These are phyloP conservation scores for Lagenorhynchus albirostris DNA, from an alignment of 2,113 vertebrate genomes.

Conservation along the genomic window DNA sequence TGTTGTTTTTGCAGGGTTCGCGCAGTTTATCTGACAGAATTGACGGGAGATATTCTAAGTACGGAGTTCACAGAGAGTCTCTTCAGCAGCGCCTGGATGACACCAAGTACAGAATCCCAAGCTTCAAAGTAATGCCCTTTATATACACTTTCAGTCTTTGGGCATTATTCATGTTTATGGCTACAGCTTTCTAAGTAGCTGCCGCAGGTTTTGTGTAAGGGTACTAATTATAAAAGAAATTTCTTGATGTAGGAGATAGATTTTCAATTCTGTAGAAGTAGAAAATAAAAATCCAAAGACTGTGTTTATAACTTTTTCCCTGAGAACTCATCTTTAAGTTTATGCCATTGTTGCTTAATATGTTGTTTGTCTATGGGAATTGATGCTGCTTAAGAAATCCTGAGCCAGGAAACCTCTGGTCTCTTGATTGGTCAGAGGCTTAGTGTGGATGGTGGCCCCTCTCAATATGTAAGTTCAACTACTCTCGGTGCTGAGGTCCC, in stretches of 20 bases:
- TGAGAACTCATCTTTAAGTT: background rate
- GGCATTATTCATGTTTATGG: background rate
- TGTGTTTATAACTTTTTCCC: background rate
- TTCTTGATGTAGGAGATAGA: background rate
- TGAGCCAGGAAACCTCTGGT: background rate
- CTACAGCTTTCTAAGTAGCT: background rate
- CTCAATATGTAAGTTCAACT: background rate
- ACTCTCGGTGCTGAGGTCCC: background rate
- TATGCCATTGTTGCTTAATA: background rate
- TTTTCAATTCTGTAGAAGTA: background rate
- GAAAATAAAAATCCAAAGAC: background rate
- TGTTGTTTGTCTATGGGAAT: background rate
- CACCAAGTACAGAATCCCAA: conserved; percentile 84
- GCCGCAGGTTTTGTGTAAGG: background rate
- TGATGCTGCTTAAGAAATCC: background rate
- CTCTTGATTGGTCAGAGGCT: background rate
- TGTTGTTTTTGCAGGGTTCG: conserved; percentile 83
- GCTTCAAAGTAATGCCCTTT: conserved; percentile 83
- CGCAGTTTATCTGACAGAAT: conserved; percentile 82
- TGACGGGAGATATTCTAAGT: conserved; percentile 86
- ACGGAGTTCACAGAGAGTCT: conserved; percentile 87
- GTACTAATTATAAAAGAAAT: background rate
- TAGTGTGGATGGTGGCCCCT: background rate
- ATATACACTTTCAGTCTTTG: background rate
- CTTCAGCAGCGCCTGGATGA: conserved; percentile 88